Percentiles rank a stretch among this genome's conserved stretches.
These are phyloP conservation scores for Lepus timidus DNA, from an alignment of 2,113 vertebrate species.

Conservation along the genomic window DNA sequence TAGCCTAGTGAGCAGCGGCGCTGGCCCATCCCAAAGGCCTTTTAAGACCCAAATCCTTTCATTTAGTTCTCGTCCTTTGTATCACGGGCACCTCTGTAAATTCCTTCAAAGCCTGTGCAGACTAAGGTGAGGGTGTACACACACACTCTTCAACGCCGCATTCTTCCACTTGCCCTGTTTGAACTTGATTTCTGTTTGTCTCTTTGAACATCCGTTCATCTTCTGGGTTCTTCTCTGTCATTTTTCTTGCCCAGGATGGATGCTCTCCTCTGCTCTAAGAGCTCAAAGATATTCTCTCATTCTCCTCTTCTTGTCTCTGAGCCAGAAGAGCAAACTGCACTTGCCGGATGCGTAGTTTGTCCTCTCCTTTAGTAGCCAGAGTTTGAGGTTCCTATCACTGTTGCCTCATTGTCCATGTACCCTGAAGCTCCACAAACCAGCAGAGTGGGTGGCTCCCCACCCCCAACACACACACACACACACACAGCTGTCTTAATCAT, in stretches of 20 bases:
- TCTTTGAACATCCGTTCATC: not conserved
- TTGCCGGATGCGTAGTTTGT: not conserved
- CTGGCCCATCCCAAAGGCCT: not conserved
- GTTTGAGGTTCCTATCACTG: not conserved
- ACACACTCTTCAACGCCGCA: not conserved
- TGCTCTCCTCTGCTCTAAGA: not conserved
- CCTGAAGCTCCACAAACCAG: not conserved
- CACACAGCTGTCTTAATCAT: not conserved
- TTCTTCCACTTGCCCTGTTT: not conserved
- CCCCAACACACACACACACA: too few species aligned
- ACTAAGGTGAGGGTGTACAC: not conserved
- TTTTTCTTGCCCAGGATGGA: constrained; percentile 21
- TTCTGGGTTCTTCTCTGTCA: constrained; percentile 10
- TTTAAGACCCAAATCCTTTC: not conserved
- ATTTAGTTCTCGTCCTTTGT: not conserved
- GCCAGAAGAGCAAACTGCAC: not conserved
- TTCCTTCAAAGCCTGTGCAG: not conserved
- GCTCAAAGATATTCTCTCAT: not conserved
- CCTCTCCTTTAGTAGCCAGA: not conserved
- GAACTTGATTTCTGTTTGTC: not conserved
- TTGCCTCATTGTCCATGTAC: not conserved
- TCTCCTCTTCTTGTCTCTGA: not conserved
- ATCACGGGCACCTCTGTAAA: not conserved
- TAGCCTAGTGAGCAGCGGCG: too few species aligned
- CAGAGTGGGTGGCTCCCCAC: not conserved